Conservation (phyloP, 2,888 invertebrate species). For the Colletes collaris region DNA sequence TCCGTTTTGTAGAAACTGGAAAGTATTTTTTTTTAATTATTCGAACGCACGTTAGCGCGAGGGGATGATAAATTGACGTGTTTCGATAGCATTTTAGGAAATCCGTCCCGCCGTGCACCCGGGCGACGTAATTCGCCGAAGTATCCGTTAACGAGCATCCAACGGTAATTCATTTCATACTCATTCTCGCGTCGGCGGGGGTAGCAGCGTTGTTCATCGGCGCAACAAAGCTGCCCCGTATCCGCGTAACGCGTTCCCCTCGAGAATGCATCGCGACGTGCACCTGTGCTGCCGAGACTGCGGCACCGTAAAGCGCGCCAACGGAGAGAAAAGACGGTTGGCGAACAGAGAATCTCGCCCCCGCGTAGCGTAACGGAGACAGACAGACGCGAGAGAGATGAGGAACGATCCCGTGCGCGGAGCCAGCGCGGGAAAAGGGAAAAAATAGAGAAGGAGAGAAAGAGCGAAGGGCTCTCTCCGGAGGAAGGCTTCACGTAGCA, state of each 20-base stretch:
- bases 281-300: slow-evolving; percentile 67
- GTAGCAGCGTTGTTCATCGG: slow-evolving; percentile 47
- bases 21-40: too few species aligned
- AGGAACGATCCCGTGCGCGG: slow-evolving; percentile 31
- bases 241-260: slow-evolving; percentile 60
- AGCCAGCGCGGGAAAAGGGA: slow-evolving; percentile 34
- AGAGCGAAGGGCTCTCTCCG: slow-evolving; percentile 21
- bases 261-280: slow-evolving; percentile 68
- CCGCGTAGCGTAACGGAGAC: slow-evolving; percentile 4
- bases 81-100: too few species aligned
- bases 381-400: slow-evolving; percentile 13
- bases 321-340: slow-evolving; percentile 37
- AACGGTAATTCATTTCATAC: slow-evolving; percentile 62
- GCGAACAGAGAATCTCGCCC: slow-evolving; percentile 9
- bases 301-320: slow-evolving; percentile 60
- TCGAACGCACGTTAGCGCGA: too few species aligned
- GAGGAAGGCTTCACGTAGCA: slow-evolving; percentile 74
- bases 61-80: too few species aligned
- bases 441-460: slow-evolving; percentile 21
- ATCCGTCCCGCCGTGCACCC: too few species aligned
- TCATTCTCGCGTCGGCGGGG: slow-evolving; percentile 49
- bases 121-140: slow-evolving; percentile 52
- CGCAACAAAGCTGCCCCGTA: slow-evolving; percentile 63
- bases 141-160: slow-evolving; percentile 66
- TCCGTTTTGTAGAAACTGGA: too few species aligned